These are phyloP conservation scores for Pseudochirops corinnae DNA, from an alignment of 2,797 vertebrate species.

Conservation along the genomic window DNA sequence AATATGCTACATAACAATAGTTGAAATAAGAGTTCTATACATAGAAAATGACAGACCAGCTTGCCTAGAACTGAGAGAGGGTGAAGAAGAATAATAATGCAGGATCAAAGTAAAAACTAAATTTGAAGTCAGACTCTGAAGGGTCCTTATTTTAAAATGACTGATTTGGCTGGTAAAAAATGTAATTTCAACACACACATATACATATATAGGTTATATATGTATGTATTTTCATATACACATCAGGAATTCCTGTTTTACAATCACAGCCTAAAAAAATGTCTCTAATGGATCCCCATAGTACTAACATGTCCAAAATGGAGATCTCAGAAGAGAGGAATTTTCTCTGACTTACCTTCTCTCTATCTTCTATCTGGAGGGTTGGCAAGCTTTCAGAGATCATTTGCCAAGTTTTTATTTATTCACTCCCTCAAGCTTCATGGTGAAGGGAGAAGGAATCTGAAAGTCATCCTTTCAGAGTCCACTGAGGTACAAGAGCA, in stretches of 20 bases:
- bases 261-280: background rate
- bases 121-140: background rate
- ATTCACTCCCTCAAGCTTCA: background rate
- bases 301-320: background rate
- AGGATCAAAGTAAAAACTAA: background rate
- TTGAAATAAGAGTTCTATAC: background rate
- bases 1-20: background rate
- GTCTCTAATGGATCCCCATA: background rate
- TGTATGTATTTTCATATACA: background rate
- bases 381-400: background rate
- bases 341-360: background rate
- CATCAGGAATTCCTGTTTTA: background rate
- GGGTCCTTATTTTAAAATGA: background rate
- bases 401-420: background rate
- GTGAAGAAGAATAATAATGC: background rate
- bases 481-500: background rate
- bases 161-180: background rate
- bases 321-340: background rate
- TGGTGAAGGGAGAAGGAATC: background rate
- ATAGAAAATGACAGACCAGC: background rate
- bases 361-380: background rate
- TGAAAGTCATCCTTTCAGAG: background rate
- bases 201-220: background rate
- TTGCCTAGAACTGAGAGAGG: background rate
- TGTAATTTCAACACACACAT: background rate